These are phyloP conservation scores for Poecile atricapillus DNA, from an alignment of 2,113 vertebrate genomes.

Conservation along the genomic window DNA sequence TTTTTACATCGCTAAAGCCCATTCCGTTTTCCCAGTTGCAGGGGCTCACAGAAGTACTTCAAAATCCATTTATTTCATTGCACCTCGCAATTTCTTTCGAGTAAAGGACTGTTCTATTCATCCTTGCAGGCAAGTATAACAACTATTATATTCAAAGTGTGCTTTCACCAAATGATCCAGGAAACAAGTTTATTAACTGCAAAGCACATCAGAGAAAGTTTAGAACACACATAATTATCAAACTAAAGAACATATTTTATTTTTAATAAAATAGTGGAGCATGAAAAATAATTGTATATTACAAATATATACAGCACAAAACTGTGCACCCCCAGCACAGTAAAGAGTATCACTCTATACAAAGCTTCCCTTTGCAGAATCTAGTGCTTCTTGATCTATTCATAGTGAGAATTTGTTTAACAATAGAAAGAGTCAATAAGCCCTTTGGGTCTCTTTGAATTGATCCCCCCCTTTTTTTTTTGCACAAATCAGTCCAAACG, in stretches of 20 bases:
- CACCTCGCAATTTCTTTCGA: neutral
- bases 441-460: slow-evolving; percentile 76
- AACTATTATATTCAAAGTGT: neutral
- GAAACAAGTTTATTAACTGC: slow-evolving; percentile 33
- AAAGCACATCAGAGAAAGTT: slow-evolving; percentile 11
- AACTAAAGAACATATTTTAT: slow-evolving; percentile 86
- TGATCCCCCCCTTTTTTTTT: slow-evolving; percentile 64
- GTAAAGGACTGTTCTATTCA: neutral
- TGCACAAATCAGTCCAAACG: slow-evolving; percentile 81
- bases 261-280: slow-evolving; percentile 90
- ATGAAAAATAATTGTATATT: slow-evolving; percentile 78
- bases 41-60: neutral
- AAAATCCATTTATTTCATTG: neutral
- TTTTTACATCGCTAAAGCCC: slow-evolving; percentile 4
- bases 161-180: neutral
- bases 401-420: slow-evolving; percentile 83
- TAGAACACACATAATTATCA: slow-evolving; percentile 60
- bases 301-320: slow-evolving; percentile 84
- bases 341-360: slow-evolving; percentile 72
- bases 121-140: neutral
- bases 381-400: slow-evolving; percentile 85
- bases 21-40: neutral
- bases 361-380: slow-evolving; percentile 77
- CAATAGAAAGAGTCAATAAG: slow-evolving; percentile 84
- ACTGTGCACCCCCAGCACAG: slow-evolving; percentile 39